phyloP scores from a whole-genome alignment of 2,797 vertebrate species.

The Merluccius polli region DNA sequence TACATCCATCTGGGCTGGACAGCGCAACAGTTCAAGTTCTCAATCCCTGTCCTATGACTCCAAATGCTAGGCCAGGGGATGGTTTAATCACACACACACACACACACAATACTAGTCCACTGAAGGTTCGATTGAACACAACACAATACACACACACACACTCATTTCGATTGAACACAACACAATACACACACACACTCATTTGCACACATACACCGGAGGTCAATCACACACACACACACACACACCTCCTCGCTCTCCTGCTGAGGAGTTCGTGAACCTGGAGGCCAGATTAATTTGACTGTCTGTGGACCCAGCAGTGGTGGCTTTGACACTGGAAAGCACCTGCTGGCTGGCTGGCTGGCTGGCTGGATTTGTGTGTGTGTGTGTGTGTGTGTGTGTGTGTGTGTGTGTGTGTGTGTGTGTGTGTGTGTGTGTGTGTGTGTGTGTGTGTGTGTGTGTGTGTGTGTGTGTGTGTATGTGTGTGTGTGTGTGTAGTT shows the following conservation, averaged over 20 bases:
- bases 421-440: constrained; percentile 8
- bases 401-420: constrained; percentile 9
- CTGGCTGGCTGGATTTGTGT: constrained; percentile 17
- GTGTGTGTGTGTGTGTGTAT: constrained; percentile 1
- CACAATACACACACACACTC: neutral
- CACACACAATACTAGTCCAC: neutral
- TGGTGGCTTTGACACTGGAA: constrained; percentile 43
- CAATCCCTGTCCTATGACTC: constrained; percentile 46
- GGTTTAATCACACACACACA: constrained; percentile 19
- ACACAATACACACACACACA: no score
- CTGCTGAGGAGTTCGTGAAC: constrained; percentile 46
- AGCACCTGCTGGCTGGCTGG: constrained; percentile 31
- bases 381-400: no score
- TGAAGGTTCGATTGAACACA: neutral
- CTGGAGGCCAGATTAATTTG: constrained; percentile 56
- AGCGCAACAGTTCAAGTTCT: constrained; percentile 29
- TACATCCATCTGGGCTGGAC: constrained; percentile 12
- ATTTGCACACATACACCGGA: neutral
- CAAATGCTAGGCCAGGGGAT: constrained; percentile 32
- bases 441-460: constrained; percentile 1
- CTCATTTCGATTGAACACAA: neutral
- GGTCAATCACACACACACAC: neutral
- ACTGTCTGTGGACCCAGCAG: constrained; percentile 52
- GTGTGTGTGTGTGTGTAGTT: neutral
- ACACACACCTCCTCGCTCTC: constrained; percentile 26